Conservation (phyloP, 2,797 vertebrate species). For the Onychomys leucogaster region DNA sequence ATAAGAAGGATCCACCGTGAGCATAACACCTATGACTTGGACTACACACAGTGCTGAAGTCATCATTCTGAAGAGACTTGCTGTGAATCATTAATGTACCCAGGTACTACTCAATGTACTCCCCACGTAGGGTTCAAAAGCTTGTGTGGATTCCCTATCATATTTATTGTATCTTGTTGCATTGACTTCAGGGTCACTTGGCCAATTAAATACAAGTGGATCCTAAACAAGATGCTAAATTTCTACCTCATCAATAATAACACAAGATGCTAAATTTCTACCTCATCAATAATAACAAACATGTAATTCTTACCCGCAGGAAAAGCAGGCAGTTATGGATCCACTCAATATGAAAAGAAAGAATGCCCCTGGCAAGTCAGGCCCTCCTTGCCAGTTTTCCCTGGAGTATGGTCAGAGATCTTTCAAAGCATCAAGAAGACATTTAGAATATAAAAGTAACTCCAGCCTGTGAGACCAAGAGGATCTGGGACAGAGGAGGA, state of each 20-base stretch:
- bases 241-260: background rate
- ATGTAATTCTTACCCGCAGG: conserved; percentile 10
- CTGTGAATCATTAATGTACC: conserved; percentile 5
- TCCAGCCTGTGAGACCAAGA: background rate
- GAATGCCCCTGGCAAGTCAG: background rate
- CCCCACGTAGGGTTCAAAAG: conserved; percentile 32
- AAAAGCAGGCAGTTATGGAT: conserved; percentile 6
- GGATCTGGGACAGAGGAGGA: background rate
- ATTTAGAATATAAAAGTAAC: conserved; percentile 49
- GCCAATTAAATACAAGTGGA: conserved; percentile 36
- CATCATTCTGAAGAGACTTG: background rate
- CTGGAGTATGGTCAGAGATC: background rate
- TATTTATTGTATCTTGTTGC: conserved; percentile 21
- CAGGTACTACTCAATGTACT: background rate
- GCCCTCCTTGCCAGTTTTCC: conserved; percentile 25
- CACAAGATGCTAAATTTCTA: conserved; percentile 39
- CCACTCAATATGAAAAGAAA: background rate
- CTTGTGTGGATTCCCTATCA: background rate
- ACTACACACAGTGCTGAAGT: background rate
- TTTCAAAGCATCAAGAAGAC: conserved; percentile 42
- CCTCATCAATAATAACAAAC: background rate
- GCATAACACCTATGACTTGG: background rate
- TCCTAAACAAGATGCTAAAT: conserved; percentile 52
- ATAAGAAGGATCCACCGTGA: background rate
- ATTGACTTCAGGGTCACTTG: background rate